Evolutionary conservation across 2,797 vertebrate species (phyloP).

Genomic region (Neosilurus hyrtlii): DNA sequence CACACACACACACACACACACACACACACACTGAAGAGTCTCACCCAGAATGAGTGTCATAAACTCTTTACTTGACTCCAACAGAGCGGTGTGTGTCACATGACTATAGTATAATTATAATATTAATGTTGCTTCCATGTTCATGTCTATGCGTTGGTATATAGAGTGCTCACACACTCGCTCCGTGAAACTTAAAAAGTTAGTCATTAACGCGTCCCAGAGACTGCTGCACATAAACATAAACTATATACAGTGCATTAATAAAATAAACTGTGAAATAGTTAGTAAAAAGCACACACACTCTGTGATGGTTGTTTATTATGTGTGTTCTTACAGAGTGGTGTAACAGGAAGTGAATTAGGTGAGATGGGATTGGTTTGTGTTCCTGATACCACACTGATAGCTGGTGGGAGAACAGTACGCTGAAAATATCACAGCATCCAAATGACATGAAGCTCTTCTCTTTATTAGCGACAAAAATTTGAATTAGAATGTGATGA

Average conservation of each 20-base stretch:
- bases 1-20: background rate
- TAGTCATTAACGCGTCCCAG: no score
- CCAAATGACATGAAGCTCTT: no score
- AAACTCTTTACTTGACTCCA: conserved; percentile 25
- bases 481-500: no score
- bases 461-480: no score
- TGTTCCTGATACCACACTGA: background rate
- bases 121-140: background rate
- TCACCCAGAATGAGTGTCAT: conserved; percentile 34
- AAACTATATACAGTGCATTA: background rate
- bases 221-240: background rate
- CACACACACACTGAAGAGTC: background rate
- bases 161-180: background rate
- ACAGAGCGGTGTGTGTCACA: conserved; percentile 15
- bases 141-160: background rate
- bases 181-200: background rate
- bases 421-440: background rate
- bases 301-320: background rate
- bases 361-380: background rate
- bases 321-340: background rate
- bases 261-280: background rate
- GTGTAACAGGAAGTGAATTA: background rate
- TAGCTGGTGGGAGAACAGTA: background rate
- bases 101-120: background rate
- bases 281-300: no score